Base-by-base conservation (phyloP, 2,113 vertebrate species). In the Gracilinanus agilis region DNA sequence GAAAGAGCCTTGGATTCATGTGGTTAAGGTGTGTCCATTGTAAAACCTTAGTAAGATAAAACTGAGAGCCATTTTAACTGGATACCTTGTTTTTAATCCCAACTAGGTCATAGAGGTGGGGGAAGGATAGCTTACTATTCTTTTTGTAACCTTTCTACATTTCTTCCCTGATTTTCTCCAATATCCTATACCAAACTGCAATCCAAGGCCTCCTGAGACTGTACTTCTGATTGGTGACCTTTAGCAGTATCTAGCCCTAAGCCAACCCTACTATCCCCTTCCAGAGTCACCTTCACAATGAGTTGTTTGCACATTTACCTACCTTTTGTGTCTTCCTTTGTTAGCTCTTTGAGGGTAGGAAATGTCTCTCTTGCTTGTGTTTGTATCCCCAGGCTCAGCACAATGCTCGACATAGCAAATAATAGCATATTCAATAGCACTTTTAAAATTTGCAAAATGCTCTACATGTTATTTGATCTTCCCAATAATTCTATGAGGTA, bases 51-150 rank as follows among this genome's bases (percentile, higher is more conserved):
- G 44, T 25, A 54, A 29, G 53, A 9, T 67, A 29, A 93, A 34
- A 93, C 56, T 90, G 54, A 93, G 9, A 75, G 40, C 34, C 88
- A 92, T 61, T 93, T 88, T 88, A 90, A 40, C 16, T 61, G 61
- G 88, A 24, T 90, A 34, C 75, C n/a, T 25, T 93, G 61, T 95
- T 95, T 96, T 91, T 55, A 2, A 53, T 89, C 56, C 8, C 56
- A 25, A 83, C 53, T 90, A 75, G 34, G 61, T n/a, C 61, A 75
- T n/a, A n/a, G 61, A 75, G 34, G 29, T n/a, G 27, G 6, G 58
- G 58, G 58, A 3, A 34, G 3, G 29, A 29, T 29, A 34, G 27
- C 10, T 29, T 29, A 67, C 25, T 67, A 34, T 29, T 67, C 58
- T 67, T 67, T 12, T 56, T 56, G 55, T 75, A n/a, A n/a, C 61